Evolutionary conservation across 2,113 vertebrate genomes (phyloP).

Genomic region (Dromas ardeola): DNA sequence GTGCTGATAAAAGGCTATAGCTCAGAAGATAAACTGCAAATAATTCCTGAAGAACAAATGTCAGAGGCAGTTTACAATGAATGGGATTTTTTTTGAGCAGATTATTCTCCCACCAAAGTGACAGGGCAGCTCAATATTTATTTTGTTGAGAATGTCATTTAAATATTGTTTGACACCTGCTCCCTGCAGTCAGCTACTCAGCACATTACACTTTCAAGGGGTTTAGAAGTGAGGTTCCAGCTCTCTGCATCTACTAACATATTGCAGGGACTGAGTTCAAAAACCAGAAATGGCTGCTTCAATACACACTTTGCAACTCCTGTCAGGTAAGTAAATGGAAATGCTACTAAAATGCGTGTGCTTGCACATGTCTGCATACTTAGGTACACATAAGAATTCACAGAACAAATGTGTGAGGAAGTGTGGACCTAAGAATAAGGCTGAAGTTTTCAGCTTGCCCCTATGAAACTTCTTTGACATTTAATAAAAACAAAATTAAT

Average conservation of each 20-base stretch:
- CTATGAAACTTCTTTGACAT: fast-evolving
- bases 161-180: slow-evolving; percentile 81
- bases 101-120: slow-evolving; percentile 77
- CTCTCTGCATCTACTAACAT: not conserved
- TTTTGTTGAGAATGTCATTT: slow-evolving; percentile 76
- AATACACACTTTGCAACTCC: not conserved
- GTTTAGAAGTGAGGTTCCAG: slow-evolving; percentile 52
- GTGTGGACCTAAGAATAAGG: fast-evolving
- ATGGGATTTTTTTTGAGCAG: slow-evolving; percentile 71
- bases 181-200: slow-evolving; percentile 69
- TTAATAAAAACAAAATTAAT: not conserved
- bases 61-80: slow-evolving; percentile 76
- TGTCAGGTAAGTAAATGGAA: not conserved
- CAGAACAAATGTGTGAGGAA: not conserved
- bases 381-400: not conserved
- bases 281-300: not conserved
- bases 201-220: slow-evolving; percentile 52
- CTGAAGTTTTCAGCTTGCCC: not conserved
- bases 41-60: slow-evolving; percentile 84
- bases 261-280: not conserved
- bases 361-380: not conserved
- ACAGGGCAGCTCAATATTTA: slow-evolving; percentile 77
- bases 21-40: slow-evolving; percentile 82
- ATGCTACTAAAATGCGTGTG: fast-evolving
- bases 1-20: slow-evolving; percentile 76